These are phyloP conservation scores for Hydraecia micacea DNA, from an alignment of 2,888 invertebrate genomes.

Conservation along the genomic window DNA sequence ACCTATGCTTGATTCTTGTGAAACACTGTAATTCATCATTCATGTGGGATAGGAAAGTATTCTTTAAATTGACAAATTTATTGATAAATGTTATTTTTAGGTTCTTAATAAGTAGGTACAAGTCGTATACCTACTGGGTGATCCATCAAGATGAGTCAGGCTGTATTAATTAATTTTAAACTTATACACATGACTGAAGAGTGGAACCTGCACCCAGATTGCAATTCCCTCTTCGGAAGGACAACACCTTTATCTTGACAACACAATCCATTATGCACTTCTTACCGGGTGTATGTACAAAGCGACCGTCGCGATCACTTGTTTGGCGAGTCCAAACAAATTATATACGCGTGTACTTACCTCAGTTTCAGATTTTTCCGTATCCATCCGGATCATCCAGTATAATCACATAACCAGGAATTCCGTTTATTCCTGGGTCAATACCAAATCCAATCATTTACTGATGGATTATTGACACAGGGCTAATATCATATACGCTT, in stretches of 20 bases:
- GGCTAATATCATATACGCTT: neutral
- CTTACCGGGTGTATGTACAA: neutral
- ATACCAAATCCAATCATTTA: neutral
- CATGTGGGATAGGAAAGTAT: neutral
- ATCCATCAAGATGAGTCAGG: neutral
- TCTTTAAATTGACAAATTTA: neutral
- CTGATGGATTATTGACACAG: neutral
- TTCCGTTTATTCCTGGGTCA: neutral
- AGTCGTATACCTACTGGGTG: neutral
- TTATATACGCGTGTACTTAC: neutral
- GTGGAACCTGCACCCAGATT: neutral
- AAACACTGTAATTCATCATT: neutral
- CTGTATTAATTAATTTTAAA: constrained; percentile 1
- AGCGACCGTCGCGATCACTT: neutral
- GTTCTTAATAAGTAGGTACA: neutral
- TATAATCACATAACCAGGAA: neutral
- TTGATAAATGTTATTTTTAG: neutral
- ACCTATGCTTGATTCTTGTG: neutral
- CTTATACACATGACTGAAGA: neutral
- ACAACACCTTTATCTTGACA: neutral
- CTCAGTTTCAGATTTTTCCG: neutral
- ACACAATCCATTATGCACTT: neutral
- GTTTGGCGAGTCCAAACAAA: neutral
- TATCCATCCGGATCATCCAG: constrained; percentile 2
- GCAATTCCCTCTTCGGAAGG: no score